These are phyloP conservation scores for Muscicapa striata DNA, from an alignment of 2,797 vertebrate genomes.

Conservation along the genomic window DNA sequence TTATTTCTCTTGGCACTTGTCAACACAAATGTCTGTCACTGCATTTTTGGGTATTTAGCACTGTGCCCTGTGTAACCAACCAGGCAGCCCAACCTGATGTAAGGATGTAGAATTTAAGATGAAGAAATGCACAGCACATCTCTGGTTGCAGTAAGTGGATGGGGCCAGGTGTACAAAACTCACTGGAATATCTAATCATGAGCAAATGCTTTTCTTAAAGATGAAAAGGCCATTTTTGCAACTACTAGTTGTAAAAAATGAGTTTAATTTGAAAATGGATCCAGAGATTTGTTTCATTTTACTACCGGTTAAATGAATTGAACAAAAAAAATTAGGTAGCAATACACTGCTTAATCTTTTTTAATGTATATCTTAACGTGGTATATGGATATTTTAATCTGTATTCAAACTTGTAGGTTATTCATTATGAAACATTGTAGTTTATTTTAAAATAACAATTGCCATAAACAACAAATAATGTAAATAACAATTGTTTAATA, in stretches of 20 bases:
- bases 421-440: not conserved
- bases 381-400: not conserved
- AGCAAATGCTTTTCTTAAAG: not conserved
- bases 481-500: not conserved
- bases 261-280: not conserved
- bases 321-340: not conserved
- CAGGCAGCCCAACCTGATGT: not conserved
- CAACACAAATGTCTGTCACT: not conserved
- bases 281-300: not conserved
- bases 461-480: not conserved
- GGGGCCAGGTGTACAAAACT: not conserved
- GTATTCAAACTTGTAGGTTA: not conserved
- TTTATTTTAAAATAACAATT: not conserved
- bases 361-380: not conserved
- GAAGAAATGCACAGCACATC: not conserved
- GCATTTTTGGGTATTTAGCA: not conserved
- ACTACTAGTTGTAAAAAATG: not conserved
- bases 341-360: not conserved
- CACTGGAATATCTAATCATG: not conserved
- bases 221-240: not conserved
- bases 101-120: not conserved
- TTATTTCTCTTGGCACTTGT: not conserved
- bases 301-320: not conserved
- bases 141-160: not conserved
- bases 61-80: not conserved